Evolutionary conservation across 2,797 vertebrate genomes (phyloP).

Genomic region (Masticophis lateralis): DNA sequence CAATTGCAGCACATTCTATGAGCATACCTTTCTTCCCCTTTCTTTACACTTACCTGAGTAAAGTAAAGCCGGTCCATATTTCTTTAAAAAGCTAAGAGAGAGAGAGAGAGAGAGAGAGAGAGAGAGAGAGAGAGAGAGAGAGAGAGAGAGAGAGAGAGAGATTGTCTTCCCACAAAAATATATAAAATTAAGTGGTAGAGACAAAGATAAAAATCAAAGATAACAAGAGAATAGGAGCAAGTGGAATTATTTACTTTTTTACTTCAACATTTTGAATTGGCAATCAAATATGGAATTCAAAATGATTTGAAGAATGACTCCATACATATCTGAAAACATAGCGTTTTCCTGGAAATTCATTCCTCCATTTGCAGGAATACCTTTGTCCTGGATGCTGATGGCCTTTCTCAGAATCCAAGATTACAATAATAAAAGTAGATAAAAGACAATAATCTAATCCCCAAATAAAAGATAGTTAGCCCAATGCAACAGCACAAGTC

Average conservation of each 20-base stretch:
- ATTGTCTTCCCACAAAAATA: background rate
- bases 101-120: background rate
- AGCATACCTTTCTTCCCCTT: background rate
- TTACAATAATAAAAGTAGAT: background rate
- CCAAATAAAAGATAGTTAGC: background rate
- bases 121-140: background rate
- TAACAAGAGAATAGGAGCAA: background rate
- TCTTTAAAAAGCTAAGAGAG: background rate
- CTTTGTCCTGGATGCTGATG: background rate
- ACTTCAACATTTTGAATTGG: background rate
- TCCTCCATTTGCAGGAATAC: background rate
- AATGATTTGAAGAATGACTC: background rate
- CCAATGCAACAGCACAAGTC: slow-evolving; percentile 1
- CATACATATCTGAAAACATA: slow-evolving; percentile 1
- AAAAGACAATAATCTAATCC: background rate
- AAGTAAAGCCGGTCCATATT: background rate
- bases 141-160: background rate
- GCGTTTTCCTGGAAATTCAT: background rate
- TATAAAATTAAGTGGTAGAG: background rate
- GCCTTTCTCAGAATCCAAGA: background rate
- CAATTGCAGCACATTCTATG: background rate
- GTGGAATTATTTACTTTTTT: background rate
- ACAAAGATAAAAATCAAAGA: background rate
- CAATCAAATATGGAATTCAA: background rate
- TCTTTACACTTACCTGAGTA: background rate